Evolutionary conservation across 2,797 vertebrate species (phyloP).

Genomic region (Cossypha niveicapilla): DNA sequence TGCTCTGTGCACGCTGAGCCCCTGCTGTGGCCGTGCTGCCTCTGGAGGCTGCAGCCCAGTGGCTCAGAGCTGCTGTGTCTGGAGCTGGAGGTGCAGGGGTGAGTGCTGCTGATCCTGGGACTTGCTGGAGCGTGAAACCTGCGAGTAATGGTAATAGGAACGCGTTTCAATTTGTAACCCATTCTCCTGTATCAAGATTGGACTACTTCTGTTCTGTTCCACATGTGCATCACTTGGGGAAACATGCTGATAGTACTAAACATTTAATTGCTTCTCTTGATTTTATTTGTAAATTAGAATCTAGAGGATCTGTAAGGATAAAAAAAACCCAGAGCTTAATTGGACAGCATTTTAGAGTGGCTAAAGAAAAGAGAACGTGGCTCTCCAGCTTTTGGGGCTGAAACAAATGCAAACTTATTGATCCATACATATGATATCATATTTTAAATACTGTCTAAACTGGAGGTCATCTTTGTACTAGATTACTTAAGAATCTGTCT

Average conservation of each 20-base stretch:
- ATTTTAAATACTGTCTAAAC: conserved; percentile 19
- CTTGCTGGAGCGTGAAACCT: background rate
- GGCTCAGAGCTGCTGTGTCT: background rate
- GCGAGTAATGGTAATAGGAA: background rate
- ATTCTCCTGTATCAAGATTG: conserved; percentile 43
- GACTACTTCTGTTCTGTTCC: conserved; percentile 64
- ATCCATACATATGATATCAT: background rate
- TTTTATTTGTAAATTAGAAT: conserved; percentile 77
- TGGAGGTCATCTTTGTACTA: conserved; percentile 20
- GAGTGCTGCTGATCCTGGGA: background rate
- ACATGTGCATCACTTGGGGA: conserved; percentile 54
- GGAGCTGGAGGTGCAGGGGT: accelerated
- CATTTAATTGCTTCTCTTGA: conserved; percentile 70
- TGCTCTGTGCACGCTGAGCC: background rate
- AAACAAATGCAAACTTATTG: conserved; percentile 6
- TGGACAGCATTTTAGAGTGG: conserved; percentile 54
- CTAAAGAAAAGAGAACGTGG: background rate
- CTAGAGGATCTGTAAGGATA: conserved; percentile 50
- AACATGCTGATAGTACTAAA: conserved; percentile 68
- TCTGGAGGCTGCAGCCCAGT: background rate
- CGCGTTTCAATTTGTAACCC: conserved; percentile 64
- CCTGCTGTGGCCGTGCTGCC: accelerated
- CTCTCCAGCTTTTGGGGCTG: background rate
- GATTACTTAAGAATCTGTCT: conserved; percentile 41
- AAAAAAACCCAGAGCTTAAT: conserved; percentile 38